Base-by-base conservation (phyloP, 2,797 vertebrate species). In the Thamnophis elegans region DNA sequence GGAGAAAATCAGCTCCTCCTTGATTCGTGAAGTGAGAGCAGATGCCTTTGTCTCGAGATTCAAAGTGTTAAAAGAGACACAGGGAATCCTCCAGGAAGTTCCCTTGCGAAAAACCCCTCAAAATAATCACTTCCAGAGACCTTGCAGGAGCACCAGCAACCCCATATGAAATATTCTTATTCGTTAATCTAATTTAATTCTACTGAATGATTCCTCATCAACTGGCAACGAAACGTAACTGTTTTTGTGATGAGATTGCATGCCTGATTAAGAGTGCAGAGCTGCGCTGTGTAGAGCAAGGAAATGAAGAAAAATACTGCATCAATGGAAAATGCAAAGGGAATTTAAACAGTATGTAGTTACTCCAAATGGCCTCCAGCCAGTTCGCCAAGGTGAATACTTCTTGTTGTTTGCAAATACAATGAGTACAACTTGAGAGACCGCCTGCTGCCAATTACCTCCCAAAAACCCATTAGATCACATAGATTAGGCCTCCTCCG, bases 291-390 rank as follows among this genome's bases (percentile, higher is more conserved):
- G 60, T 92, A 85, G 95, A 93, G 32, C 85, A 87, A 32, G 59
- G 42, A 68, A 62, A 55, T 82, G n/a, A 36, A 90, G 53, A 90
- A 94, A 47, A 92, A 94, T 93, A 93, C 62, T 90, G 82, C 55
- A 92, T 91, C 93, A 89, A 90, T 93, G 93, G 94, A 59, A 97
- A 96, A 96, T 95, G 95, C 93, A 95, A 96, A 92, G 93, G 94
- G 95, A 95, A 93, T 94, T 90, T 20, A 59, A 93, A 91, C 89
- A 93, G 94, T 92, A 89, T 94, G 94, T n/a, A 89, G 94, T 94
- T 96, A 90, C 78, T 87, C 89, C 65, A 92, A 89, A 92, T 12
- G 42, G 94, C 96, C 94, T 92, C 89, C 90, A 0, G 92, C 90
- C 78, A 16, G 92, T 95, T 93, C 65, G 3, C 89, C 32, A 91